phyloP scores from a whole-genome alignment of 2,888 invertebrate species.

The Nyleta sp. region DNA sequence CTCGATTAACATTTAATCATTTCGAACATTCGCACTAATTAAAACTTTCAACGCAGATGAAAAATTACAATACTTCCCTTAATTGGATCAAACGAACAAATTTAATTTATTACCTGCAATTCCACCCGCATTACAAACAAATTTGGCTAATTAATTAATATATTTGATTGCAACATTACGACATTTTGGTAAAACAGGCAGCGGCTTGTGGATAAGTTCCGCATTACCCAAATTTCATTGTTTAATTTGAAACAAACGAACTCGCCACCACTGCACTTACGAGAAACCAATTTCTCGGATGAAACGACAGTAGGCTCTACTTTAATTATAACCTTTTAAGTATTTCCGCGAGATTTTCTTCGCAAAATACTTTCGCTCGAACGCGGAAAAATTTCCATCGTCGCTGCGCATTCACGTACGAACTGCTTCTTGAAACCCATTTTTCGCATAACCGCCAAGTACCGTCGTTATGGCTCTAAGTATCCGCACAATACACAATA shows the following conservation, averaged over 20 bases:
- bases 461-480: conserved; percentile 33
- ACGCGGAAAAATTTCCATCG: conserved; percentile 19
- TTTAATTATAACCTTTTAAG: conserved; percentile 22
- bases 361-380: conserved; percentile 12
- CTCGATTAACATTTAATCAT: too few relatives aligned
- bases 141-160: too few relatives aligned
- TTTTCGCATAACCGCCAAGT: conserved; percentile 45
- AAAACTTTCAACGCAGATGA: too few relatives aligned
- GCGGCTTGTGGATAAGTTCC: too few relatives aligned
- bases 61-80: too few relatives aligned
- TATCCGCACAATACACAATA: conserved; percentile 43
- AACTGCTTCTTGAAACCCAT: conserved; percentile 41
- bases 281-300: not conserved
- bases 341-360: conserved; percentile 7
- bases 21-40: too few relatives aligned
- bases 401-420: conserved; percentile 28
- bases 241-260: not conserved
- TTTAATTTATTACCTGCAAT: too few relatives aligned
- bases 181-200: too few relatives aligned
- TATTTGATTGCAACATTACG: too few relatives aligned
- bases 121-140: too few relatives aligned
- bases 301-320: not conserved
- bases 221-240: not conserved
- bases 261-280: not conserved
- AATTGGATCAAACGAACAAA: too few relatives aligned